Conservation (phyloP, 2,113 vertebrate genomes). For the Albula glossodonta region DNA sequence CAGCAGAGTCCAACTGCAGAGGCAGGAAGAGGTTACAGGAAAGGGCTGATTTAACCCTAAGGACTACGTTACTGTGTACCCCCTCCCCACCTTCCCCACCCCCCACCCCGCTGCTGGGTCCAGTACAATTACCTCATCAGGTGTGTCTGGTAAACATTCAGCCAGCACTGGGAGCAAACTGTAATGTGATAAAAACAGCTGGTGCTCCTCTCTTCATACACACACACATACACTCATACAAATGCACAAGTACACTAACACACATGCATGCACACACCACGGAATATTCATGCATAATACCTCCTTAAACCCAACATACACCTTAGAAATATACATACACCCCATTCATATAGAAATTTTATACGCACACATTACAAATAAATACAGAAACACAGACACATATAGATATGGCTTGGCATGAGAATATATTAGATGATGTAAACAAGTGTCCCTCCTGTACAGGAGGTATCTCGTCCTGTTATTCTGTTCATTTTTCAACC, state of each 20-base stretch:
- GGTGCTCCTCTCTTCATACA: not conserved
- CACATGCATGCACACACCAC: not conserved
- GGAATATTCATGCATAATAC: not conserved
- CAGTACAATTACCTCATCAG: not conserved
- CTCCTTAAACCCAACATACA: not conserved
- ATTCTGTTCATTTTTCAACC: not conserved
- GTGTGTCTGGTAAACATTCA: conserved; percentile 6
- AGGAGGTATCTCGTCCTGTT: not conserved
- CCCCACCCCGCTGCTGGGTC: not conserved
- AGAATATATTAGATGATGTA: not conserved
- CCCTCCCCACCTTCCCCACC: not conserved
- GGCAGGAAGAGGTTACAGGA: not conserved
- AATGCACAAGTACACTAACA: not conserved
- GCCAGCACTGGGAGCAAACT: not conserved
- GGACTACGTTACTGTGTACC: not conserved
- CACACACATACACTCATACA: not conserved
- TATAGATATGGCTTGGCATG: not conserved
- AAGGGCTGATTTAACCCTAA: not conserved
- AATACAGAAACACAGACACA: too few relatives aligned
- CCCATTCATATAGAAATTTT: too few relatives aligned
- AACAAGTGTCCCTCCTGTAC: not conserved
- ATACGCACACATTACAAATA: too few relatives aligned
- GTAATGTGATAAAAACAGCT: conserved; percentile 10
- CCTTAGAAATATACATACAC: not conserved
- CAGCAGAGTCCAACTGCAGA: not conserved